Evolutionary conservation across 2,797 vertebrate species (phyloP), one percentile per base, ranked within the genome.

Genomic region (Orientallactaga sibirica): DNA sequence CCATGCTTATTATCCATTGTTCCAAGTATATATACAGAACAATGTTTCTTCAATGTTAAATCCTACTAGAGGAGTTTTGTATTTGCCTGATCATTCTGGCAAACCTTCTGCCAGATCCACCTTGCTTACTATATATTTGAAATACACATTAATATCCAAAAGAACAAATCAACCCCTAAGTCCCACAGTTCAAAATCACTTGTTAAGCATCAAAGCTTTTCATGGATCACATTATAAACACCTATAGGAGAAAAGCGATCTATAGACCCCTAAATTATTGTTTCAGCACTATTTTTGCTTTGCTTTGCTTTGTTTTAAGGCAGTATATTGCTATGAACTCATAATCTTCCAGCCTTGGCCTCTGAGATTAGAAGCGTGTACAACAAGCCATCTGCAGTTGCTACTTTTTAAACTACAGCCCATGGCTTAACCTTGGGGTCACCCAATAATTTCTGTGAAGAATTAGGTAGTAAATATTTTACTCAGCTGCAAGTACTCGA

Each of bases 131-230:
- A 4, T 55, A 48, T 33, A 82, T 58, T 33, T 71, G 61, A 4
- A 92, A 94, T n/a, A 85, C 8, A 90, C 86, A 70, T 90, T 83
- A 92, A 61, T 15, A 88, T 80, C 41, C 81, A 75, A 10, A 93
- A 92, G 61, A 93, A 95, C 41, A 92, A 83, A 80, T 68, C 11
- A 25, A 80, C 33, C 64, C 58, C 27, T 78, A 73, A 79, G 41
- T 92, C 86, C 86, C 75, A 86, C 71, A 94, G 90, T 88, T 95
- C 79, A 90, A 84, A 91, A 88, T 48, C 48, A 75, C n/a, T 78
- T 94, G 83, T 93, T 74, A 96, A 95, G 68, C 15, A 86, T 22
- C 27, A 77, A 74, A 70, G 82, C 61, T 74, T 80, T 90, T 48
- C 27, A 89, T 87, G 24, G 75, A 86, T 33, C 62, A 91, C 15